Conservation (phyloP, 1,140 invertebrate species). For the Heliconius hermathena region DNA sequence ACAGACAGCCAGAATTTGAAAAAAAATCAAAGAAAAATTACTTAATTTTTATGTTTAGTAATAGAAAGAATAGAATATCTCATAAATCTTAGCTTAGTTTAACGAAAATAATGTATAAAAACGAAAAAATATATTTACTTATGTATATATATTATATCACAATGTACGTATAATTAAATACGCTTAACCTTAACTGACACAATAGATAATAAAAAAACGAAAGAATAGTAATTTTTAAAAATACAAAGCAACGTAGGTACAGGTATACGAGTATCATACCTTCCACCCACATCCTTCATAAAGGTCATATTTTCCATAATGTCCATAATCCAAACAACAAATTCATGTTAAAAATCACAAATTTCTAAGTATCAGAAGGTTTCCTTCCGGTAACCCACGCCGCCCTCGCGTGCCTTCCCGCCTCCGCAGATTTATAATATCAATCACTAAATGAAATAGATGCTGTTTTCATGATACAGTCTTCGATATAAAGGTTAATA, state of each 20-base stretch:
- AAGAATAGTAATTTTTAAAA: not conserved
- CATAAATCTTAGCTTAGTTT: not conserved
- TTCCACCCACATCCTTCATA: not conserved
- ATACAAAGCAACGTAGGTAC: not conserved
- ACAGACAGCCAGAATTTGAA: too few species aligned
- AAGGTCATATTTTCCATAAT: not conserved
- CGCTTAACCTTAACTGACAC: not conserved
- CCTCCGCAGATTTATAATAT: constrained; percentile 58
- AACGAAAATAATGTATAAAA: too few species aligned
- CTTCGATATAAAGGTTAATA: constrained; percentile 47
- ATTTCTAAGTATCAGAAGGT: constrained; percentile 34
- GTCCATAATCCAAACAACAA: not conserved
- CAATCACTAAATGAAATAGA: constrained; percentile 65
- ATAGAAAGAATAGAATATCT: too few species aligned
- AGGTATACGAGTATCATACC: not conserved
- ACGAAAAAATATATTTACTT: too few species aligned
- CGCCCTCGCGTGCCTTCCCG: constrained; percentile 51
- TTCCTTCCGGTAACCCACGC: constrained; percentile 77
- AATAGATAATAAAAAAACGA: not conserved
- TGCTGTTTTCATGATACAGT: constrained; percentile 59
- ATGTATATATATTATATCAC: too few species aligned
- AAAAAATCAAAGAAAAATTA: too few species aligned
- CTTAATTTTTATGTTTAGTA: too few species aligned
- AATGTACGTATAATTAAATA: not conserved
- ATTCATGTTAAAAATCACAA: not conserved